Base-by-base conservation (phyloP, 2,888 invertebrate species). In the Leucozona laternaria region DNA sequence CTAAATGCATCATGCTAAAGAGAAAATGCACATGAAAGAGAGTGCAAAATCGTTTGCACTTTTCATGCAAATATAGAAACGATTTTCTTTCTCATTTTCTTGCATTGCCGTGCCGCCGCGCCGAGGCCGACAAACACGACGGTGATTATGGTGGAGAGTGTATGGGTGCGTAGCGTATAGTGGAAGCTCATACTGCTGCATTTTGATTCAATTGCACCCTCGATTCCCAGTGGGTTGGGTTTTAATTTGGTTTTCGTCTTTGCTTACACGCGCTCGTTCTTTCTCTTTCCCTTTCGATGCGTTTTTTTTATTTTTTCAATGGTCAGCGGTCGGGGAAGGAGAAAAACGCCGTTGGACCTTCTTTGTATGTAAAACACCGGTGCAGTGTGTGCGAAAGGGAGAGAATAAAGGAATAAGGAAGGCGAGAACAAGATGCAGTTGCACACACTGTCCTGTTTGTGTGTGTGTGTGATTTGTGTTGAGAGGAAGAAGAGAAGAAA, bases 1-100 rank as follows among this genome's bases (percentile, higher is more conserved):
- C 7, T n/a, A 0, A 43, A 28, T 72, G 76, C 48, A 66, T 40
- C 34, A 50, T 70, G 80, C 78, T 60, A 50, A 86, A 86, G 86
- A 86, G 86, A 86, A 86, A 86, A 78, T 86, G 86, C 86, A 86
- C 81, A 75, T 53, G 64, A 58, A 86, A 86, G 86, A 86, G 82
- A 82, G 81, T 86, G 75, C 78, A 82, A 58, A 81, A 75, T 11
- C 22, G 13, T 45, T 58, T 86, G 77, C 73, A 78, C 86, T 62
- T 60, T 75, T 86, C 78, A 58, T 81, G 75, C 86, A 48, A 77
- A 77, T 25, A 20, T 6, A 2, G 48, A 43, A 40, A 15, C 31
- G 10, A 17, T 55, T 53, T 34, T 55, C 78, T 62, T 48, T 86
- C 78, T 66, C 77, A 50, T 53, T 71, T 68, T 43, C n/a, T 22